These are phyloP conservation scores for Rhinogobio ventralis DNA, from an alignment of 2,797 vertebrate genomes.

Conservation along the genomic window DNA sequence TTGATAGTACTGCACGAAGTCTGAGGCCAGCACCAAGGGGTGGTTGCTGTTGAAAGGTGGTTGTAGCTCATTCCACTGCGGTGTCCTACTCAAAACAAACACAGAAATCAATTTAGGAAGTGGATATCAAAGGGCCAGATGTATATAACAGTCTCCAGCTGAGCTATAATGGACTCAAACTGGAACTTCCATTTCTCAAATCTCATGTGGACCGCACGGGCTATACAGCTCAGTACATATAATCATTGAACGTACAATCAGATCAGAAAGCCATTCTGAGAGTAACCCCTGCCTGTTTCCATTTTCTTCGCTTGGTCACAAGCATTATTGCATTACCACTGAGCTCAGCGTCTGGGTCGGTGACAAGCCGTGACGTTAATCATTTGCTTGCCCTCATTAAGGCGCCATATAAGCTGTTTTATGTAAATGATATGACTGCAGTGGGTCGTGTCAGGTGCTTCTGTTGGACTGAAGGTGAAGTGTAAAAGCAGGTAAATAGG, in stretches of 20 bases:
- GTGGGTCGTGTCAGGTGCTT: slow-evolving; percentile 20
- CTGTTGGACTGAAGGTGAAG: slow-evolving; percentile 31
- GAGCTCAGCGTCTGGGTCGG: neutral
- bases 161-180: slow-evolving; percentile 58
- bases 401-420: slow-evolving; percentile 34
- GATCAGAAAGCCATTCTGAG: slow-evolving; percentile 50
- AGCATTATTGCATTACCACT: slow-evolving; percentile 16
- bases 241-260: slow-evolving; percentile 48
- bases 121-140: slow-evolving; percentile 47
- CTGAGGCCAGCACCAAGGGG: slow-evolving; percentile 91
- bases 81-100: slow-evolving; percentile 84
- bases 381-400: slow-evolving; percentile 50
- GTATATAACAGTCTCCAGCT: slow-evolving; percentile 58
- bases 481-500: slow-evolving; percentile 32
- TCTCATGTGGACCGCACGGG: slow-evolving; percentile 41
- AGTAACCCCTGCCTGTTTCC: slow-evolving; percentile 43
- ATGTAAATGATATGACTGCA: slow-evolving; percentile 26
- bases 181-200: slow-evolving; percentile 30
- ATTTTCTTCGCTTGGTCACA: slow-evolving; percentile 21
- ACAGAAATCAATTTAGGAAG: slow-evolving; percentile 61
- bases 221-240: slow-evolving; percentile 32
- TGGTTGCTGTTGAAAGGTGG: slow-evolving; percentile 96
- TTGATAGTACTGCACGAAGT: slow-evolving; percentile 95
- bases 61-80: slow-evolving; percentile 97
- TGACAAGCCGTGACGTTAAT: slow-evolving; percentile 41